Conservation (phyloP, 2,113 vertebrate genomes). For the Melanerpes formicivorus region DNA sequence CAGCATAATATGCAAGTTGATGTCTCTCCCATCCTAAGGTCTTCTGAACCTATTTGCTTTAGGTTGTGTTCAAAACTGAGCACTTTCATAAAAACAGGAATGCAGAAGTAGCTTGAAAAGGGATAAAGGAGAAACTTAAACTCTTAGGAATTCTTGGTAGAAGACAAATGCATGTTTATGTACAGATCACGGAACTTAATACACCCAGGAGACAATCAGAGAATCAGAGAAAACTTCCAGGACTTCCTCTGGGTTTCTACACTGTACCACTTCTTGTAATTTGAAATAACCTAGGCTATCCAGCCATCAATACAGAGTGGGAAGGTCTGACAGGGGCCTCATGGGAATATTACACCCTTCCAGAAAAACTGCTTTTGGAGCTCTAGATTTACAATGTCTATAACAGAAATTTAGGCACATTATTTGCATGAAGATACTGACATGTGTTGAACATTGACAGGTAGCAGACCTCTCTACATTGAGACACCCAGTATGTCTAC, state of each 20-base stretch:
- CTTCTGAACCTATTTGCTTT: neutral
- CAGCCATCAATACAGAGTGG: neutral
- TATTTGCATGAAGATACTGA: neutral
- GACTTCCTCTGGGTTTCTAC: neutral
- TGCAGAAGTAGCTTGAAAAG: neutral
- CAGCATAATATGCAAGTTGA: neutral
- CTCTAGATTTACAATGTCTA: neutral
- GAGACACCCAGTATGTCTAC: neutral
- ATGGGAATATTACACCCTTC: neutral
- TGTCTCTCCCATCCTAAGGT: rapidly evolving
- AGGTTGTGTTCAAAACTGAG: neutral
- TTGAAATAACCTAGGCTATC: neutral
- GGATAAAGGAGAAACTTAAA: neutral
- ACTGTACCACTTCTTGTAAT: neutral
- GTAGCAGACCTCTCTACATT: neutral
- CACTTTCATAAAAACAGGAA: neutral
- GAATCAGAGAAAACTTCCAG: neutral
- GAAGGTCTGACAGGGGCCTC: neutral
- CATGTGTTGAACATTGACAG: neutral
- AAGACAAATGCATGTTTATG: neutral
- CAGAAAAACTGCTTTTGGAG: neutral
- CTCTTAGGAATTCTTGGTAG: neutral
- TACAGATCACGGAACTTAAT: neutral
- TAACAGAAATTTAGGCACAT: neutral
- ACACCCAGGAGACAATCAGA: neutral